Evolutionary conservation across 2,797 vertebrate genomes (phyloP), one percentile per base, ranked within the genome.

Genomic region (Smutsia gigantea): DNA sequence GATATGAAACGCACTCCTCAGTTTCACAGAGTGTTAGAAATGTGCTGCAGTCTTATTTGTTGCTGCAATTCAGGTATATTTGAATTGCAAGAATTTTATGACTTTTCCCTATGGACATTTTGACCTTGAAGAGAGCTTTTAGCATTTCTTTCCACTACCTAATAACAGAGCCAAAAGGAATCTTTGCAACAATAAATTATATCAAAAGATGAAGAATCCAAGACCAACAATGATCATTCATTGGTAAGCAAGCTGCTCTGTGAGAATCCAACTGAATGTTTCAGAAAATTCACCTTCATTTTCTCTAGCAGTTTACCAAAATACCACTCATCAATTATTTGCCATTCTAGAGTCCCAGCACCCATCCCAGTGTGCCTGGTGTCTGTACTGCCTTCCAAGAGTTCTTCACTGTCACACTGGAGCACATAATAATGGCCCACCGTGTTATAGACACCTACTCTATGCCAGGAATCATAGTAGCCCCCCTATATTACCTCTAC

Each of bases 251-350:
- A 81, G 51, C 29, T 83, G 27, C 61, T 57, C 72, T 31, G 3
- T 88, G 59, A 97, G 37, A 95, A 84, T 96, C 29, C 29, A 46
- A 0, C 7, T 31, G 4, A 87, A 90, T 18, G 25, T 79, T 90
- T 77, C 42, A 66, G 34, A 61, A 84, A 90, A 72, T 37, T 69
- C 55, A 46, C 14, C 83, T 84, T 79, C 11, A 21, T 66, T 84
- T 89, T 79, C 81, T 29, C 34, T 14, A 84, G 9, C 51, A 23
- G 42, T 75, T 77, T 64, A 83, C 19, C 63, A 7, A 84, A 83
- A 53, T 49, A n/a, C 19, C 37, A 31, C 18, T 87, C 8, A 5
- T 15, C 23, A 12, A 23, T 53, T 34, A 69, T 46, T 89, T 49
- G 51, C 12, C 51, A 39, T 57, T 55, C 71, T 27, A 46, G 63